Evolutionary conservation across 2,113 vertebrate genomes (phyloP).

Genomic region (Lipotes vexillifer): DNA sequence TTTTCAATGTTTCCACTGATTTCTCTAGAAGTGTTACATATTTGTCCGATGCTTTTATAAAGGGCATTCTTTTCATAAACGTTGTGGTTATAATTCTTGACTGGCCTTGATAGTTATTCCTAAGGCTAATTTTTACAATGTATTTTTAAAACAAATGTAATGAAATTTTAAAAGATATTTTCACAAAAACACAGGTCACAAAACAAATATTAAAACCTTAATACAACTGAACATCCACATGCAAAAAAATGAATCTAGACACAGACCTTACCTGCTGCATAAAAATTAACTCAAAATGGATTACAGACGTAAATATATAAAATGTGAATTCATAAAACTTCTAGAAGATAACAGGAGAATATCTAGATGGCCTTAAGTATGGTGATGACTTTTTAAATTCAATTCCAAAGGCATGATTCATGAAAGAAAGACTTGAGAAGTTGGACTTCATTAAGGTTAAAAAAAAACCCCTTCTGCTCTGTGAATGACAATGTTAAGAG

Average conservation of each 20-base stretch:
- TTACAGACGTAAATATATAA: background rate
- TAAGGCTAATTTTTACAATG: background rate
- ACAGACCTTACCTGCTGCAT: background rate
- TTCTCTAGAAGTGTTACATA: background rate
- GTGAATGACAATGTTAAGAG: background rate
- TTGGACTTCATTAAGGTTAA: background rate
- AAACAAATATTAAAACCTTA: background rate
- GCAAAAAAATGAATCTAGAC: background rate
- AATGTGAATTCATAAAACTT: background rate
- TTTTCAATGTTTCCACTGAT: background rate
- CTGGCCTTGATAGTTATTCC: background rate
- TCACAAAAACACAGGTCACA: background rate
- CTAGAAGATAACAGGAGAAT: background rate
- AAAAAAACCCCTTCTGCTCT: background rate
- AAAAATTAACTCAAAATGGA: background rate
- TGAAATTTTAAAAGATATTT: background rate
- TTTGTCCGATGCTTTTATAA: background rate
- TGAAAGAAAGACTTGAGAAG: background rate
- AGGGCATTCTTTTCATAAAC: background rate
- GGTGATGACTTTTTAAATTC: background rate
- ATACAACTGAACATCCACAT: background rate
- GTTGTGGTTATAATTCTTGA: background rate
- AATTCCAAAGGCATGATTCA: background rate
- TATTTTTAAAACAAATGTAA: background rate
- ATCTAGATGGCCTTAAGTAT: background rate